phyloP scores from a whole-genome alignment of 1,140 invertebrate genomes.

The Glossosoma conforme region DNA sequence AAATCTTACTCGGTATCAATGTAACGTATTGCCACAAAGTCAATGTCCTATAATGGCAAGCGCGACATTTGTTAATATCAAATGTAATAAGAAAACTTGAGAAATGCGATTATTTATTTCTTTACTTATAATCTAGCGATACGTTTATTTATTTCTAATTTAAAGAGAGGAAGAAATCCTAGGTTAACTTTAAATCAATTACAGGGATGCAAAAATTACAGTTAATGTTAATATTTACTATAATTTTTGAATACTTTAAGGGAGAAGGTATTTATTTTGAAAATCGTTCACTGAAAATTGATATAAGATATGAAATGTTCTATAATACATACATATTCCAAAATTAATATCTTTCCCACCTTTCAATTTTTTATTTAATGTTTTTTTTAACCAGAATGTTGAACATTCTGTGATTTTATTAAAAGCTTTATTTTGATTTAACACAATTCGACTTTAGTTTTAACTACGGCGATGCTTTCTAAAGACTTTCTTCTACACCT shows the following conservation, averaged over 20 bases:
- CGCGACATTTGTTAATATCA: conserved; percentile 28
- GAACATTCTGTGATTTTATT: conserved; percentile 18
- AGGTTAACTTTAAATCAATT: conserved; percentile 7
- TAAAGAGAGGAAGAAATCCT: conserved; percentile 25
- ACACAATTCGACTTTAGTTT: too few relatives aligned
- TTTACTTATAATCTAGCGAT: conserved; percentile 21
- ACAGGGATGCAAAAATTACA: too few relatives aligned
- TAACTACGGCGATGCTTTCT: conserved; percentile 8
- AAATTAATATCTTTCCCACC: conserved; percentile 13
- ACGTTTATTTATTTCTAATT: conserved; percentile 21
- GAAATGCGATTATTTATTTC: conserved; percentile 17
- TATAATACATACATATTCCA: neutral
- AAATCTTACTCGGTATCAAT: conserved; percentile 12
- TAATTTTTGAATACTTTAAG: neutral
- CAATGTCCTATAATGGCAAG: conserved; percentile 26
- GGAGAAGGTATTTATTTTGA: conserved; percentile 10
- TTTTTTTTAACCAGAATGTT: conserved; percentile 25
- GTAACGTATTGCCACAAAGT: conserved; percentile 19
- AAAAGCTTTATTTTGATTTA: conserved; percentile 7
- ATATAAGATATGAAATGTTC: neutral
- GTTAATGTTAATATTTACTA: too few relatives aligned
- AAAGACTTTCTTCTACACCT: conserved; percentile 18
- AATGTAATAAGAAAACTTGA: conserved; percentile 21
- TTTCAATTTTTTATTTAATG: conserved; percentile 6
- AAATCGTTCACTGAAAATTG: neutral